Evolutionary conservation across 2,888 invertebrate genomes (phyloP), one percentile per base, ranked within the genome.

Genomic region (Rotaria socialis): DNA sequence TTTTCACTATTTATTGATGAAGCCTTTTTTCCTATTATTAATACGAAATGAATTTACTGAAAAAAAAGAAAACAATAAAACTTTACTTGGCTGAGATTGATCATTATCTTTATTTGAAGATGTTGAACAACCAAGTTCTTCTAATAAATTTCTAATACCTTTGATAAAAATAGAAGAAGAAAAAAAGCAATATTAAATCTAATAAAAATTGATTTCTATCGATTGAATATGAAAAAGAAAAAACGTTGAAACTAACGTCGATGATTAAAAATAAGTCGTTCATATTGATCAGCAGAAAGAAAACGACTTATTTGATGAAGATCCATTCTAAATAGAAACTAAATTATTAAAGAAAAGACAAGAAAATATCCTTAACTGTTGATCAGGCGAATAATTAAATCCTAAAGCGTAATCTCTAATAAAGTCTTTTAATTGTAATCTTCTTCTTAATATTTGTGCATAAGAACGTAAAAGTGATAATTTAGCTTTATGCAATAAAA

Each of bases 371-470:
- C 35, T 35, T 35, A 35, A 47, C 47, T 22, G 24, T 80, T 80
- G 75, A 80, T 80, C 75, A 47, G 41, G 75, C 47, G 22, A 19
- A 80, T 80, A 80, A 80, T 43, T 80, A n/a, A 80, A 80, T 14
- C 47, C 47, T 6, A 47, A 6, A 6, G 75, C 75, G 24, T 80
- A 80, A 80, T 80, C 75, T 43, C 75, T 22, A 43, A 80, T 47
- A 47, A 47, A 80, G 47, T 80, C 35, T 80, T 80, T 80, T 80
- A 80, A 80, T n/a, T 80, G 43, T 47, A 80, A 47, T 80, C 75
- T 22, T 43, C 75, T 19, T 47, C 35, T 41, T 24, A 80, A 35
- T 11, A 43, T n/a, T 80, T 80, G 43, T 22, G 22, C 35, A 80
- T 80, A 80, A 19, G 43, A 43, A 43, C 75, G 43, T 47, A 80